Evolutionary conservation across 2,888 invertebrate species (phyloP), one percentile per base, ranked within the genome.

Genomic region (Hirtodrosophila trivittata): DNA sequence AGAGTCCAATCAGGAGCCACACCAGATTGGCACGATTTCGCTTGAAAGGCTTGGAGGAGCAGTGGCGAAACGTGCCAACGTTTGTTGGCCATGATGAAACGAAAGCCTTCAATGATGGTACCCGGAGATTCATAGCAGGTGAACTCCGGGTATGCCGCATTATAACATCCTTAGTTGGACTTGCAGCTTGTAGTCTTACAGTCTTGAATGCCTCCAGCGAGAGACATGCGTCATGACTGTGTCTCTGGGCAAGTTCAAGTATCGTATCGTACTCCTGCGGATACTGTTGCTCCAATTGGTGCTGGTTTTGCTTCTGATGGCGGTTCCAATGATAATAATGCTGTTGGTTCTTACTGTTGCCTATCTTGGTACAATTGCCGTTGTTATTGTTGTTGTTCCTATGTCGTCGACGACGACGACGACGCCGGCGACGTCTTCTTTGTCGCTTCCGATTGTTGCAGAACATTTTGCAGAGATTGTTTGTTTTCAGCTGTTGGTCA

Each of bases 1-100:
- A 86, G 0, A 90, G 69, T 0, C 89, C 89, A 52, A 90, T 89
- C 2, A 90, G 69, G 9, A 90, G 51, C 90, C 90, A 90, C 1
- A 90, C 75, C 10, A 90, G 77, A 60, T 90, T 88, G 0, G 83
- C 41, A 0, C 83, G 67, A 37, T 69, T 76, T 1, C 77, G 64
- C 35, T 81, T 82, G 33, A n/a, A n/a, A n/a, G n/a, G n/a, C n/a
- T 43, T 42, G 32, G 84, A 86, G 3, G 67, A 74, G 21, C 68
- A 83, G 41, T 63, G 52, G 8, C 77, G 54, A 10, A 62, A 56
- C n/a, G 66, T 41, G n/a, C 30, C 46, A 13, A n/a, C n/a, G n/a
- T 38, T 21, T 12, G 52, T 10, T 3, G 70, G 45, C 37, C 57
- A 64, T 12, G 59, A 51, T n/a, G 77, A 60, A 25, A 52, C 21